A percentile compares a stretch with the other conserved stretches of the same genome.
These are phyloP conservation scores for Microcebus lehilahytsara DNA, from an alignment of 2,113 vertebrate species.

Conservation along the genomic window DNA sequence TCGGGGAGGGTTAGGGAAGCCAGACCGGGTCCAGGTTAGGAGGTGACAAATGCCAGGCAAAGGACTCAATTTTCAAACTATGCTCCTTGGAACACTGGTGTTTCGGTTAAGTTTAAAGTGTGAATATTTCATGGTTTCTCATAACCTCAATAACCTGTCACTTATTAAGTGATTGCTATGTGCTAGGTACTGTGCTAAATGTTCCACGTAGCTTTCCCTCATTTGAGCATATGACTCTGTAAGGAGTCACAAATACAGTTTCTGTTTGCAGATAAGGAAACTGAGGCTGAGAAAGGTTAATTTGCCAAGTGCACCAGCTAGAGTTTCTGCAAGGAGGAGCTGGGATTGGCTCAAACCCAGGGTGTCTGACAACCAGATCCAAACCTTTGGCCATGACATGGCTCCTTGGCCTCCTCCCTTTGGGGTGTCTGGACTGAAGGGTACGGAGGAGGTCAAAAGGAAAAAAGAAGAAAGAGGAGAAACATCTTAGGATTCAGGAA, in stretches of 20 bases:
- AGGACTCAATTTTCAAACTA: neutral
- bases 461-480: neutral
- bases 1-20: neutral
- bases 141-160: neutral
- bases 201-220: neutral
- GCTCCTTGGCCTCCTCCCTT: neutral
- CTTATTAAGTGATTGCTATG: neutral
- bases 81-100: neutral
- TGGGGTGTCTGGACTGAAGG: neutral
- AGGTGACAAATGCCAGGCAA: neutral
- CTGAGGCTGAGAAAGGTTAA: neutral
- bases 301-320: neutral
- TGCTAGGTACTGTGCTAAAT: neutral
- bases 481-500: neutral
- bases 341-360: neutral
- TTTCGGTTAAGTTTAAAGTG: neutral
- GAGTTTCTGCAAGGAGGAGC: neutral
- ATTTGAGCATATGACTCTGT: neutral
- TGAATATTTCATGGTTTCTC: neutral
- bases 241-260: neutral
- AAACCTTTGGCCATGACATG: neutral
- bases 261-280: neutral
- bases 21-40: neutral
- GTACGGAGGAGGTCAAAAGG: neutral
- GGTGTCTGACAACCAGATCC: rapidly evolving